phyloP scores from a whole-genome alignment of 2,888 invertebrate genomes.

The Urechis unicinctus region DNA sequence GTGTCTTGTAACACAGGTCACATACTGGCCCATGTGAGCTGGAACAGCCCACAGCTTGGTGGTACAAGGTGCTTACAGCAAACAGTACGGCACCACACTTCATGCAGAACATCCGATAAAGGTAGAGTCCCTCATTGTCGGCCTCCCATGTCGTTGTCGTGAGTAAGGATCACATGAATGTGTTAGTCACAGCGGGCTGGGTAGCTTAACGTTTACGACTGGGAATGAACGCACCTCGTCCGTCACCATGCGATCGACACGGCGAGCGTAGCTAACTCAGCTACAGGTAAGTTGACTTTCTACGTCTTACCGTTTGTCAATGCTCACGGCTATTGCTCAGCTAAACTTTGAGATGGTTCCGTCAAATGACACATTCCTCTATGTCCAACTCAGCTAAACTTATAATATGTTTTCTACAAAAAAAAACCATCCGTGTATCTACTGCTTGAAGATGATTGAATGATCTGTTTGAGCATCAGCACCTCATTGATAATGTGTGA shows the following conservation, averaged over 20 bases:
- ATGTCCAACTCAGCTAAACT: neutral
- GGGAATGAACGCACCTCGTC: conserved; percentile 37
- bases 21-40: conserved; percentile 45
- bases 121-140: too few species aligned
- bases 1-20: conserved; percentile 33
- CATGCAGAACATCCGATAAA: conserved; percentile 44
- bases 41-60: conserved; percentile 44
- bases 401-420: conserved; percentile 17
- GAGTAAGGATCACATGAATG: too few species aligned
- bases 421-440: neutral
- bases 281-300: conserved; percentile 42
- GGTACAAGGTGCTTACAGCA: conserved; percentile 49
- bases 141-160: too few species aligned
- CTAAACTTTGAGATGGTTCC: too few species aligned
- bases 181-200: too few species aligned
- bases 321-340: too few species aligned
- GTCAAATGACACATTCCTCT: conserved; percentile 41
- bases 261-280: conserved; percentile 42
- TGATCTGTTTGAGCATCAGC: neutral
- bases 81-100: conserved; percentile 48
- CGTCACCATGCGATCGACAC: conserved; percentile 40
- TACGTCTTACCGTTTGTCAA: conserved; percentile 46
- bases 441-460: neutral
- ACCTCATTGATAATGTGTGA: neutral
- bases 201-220: too few species aligned